These are phyloP conservation scores for Zelostemma sp. DNA, from an alignment of 1,140 invertebrate genomes.

Conservation along the genomic window DNA sequence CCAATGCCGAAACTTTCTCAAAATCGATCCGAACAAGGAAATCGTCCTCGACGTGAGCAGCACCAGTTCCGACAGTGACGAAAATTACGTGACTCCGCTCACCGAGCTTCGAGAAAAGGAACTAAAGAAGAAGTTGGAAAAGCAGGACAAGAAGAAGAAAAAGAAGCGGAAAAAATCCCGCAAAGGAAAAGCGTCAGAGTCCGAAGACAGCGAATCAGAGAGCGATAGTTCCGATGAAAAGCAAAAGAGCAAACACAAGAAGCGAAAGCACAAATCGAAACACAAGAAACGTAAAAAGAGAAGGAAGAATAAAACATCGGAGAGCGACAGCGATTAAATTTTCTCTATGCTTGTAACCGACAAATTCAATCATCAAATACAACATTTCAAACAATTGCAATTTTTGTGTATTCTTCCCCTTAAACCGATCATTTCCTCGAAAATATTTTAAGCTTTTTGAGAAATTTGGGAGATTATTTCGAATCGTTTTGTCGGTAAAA, in stretches of 20 bases:
- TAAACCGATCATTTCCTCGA: too few species aligned
- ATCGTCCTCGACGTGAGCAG: constrained; percentile 95
- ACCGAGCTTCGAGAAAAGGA: constrained; percentile 84
- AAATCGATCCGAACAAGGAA: constrained; percentile 87
- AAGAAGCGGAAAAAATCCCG: constrained; percentile 66
- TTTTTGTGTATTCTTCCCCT: too few species aligned
- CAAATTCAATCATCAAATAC: too few species aligned
- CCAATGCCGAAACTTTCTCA: constrained; percentile 96
- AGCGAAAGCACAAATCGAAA: constrained; percentile 60
- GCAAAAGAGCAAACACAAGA: constrained; percentile 57
- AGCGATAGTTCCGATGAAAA: constrained; percentile 35
- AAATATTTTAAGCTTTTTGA: too few species aligned
- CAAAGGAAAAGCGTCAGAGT: constrained; percentile 52
- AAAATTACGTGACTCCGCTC: constrained; percentile 86
- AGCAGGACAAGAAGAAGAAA: constrained; percentile 70
- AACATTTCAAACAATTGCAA: too few species aligned
- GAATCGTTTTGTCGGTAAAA: too few species aligned
- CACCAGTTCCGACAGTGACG: constrained; percentile 86
- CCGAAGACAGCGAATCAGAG: constrained; percentile 50
- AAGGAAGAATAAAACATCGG: constrained; percentile 53
- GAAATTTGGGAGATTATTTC: too few species aligned
- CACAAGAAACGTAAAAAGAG: constrained; percentile 63
- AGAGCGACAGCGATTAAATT: too few species aligned
- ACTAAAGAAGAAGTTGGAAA: constrained; percentile 74
- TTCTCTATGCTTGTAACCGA: too few species aligned